Evolutionary conservation across 2,113 vertebrate species (phyloP), one percentile per base, ranked within the genome.

Genomic region (Lophotis ruficrista): DNA sequence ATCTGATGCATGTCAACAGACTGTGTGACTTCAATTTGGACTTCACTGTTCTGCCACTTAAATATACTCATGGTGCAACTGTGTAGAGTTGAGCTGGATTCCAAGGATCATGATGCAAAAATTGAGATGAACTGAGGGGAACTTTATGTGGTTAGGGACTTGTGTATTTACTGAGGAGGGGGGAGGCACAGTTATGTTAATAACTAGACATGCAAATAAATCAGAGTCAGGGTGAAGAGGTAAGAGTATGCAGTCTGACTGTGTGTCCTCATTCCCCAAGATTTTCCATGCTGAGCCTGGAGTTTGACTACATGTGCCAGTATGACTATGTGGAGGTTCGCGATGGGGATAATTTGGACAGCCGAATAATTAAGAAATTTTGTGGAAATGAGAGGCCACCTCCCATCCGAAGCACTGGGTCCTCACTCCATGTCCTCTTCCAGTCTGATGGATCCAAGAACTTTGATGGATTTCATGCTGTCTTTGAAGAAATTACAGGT

Each of bases 401-500:
- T 47, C 98, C 99, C 9, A 98, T 99, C 83, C 98, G 96, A 70
- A 99, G 99, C 97, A 98, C 98, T 0, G 98, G 99, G 18, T 98
- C 98, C 94, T 98, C 98, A 17, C 98, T 99, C 72, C 99, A 99
- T 60, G 65, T 99, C 75, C 98, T 99, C 83, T 99, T 99, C 96
- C 98, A 98, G 79, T 99, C 99, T 4, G 99, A 99, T 85, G 99
- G 99, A 70, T 99, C 99, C 85, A 99, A 99, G 97, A 99, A 99
- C 83, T 99, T 99, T 60, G 99, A 99, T 64, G 99, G 99, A 50
- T 99, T 99, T 98, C 99, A 99, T 71, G 99, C 99, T 54, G 97
- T 98, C 76, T 99, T 99, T 97, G 98, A 99, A 97, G 99, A 99
- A 97, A 98, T 98, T 96, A 99, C 99, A 98, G 99, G 99, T 99